Conservation (phyloP, 2,113 vertebrate genomes). For the Sceloporus tristichus region DNA sequence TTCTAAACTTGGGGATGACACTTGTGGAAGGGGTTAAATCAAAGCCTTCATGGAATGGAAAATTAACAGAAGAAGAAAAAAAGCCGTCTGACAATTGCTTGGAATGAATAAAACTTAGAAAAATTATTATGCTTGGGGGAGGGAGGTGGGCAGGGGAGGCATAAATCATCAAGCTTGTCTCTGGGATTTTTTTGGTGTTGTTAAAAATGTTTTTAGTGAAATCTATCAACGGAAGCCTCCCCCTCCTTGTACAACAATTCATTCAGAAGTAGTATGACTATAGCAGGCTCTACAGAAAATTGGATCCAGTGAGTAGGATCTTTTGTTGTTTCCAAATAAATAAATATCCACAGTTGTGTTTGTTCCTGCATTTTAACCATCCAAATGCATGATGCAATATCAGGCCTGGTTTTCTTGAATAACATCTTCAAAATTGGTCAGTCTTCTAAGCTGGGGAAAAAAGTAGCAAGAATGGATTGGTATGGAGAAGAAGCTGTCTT, state of each 20-base stretch:
- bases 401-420: conserved; percentile 58
- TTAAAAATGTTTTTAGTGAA: conserved; percentile 69
- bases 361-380: conserved; percentile 69
- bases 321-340: conserved; percentile 67
- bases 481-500: neutral
- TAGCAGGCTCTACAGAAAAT: conserved; percentile 70
- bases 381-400: conserved; percentile 68
- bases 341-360: conserved; percentile 48
- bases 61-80: neutral
- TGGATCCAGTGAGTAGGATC: conserved; percentile 71
- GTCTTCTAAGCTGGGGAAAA: neutral
- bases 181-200: neutral
- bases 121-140: neutral
- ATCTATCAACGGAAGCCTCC: conserved; percentile 72
- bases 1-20: neutral
- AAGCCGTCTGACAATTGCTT: neutral
- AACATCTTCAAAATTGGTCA: conserved; percentile 57
- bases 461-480: neutral
- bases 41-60: neutral
- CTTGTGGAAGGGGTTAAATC: neutral
- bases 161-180: too few species aligned
- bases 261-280: conserved; percentile 73
- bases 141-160: neutral
- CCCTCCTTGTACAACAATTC: conserved; percentile 71
- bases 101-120: neutral